Percentiles rank a stretch among this genome's conserved stretches.
These are phyloP conservation scores for Tethya wilhelma DNA, from an alignment of 37 sponge, comb jelly and placozoan species.

Conservation along the genomic window DNA sequence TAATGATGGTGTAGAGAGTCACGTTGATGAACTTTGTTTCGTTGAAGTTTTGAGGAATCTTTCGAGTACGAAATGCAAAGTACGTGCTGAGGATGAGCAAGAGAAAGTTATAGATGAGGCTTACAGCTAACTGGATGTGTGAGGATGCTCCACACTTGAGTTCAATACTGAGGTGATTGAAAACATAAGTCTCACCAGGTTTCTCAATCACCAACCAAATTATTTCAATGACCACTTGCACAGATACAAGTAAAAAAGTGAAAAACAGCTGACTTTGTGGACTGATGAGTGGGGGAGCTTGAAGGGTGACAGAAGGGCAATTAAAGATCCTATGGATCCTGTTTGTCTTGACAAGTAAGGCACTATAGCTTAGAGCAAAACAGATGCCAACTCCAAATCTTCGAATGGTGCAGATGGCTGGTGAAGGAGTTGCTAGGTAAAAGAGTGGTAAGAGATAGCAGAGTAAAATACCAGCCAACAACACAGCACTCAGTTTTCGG, in stretches of 20 bases:
- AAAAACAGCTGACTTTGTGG: conserved; percentile 56
- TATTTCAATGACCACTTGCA: conserved; percentile 38
- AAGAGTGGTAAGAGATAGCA: conserved; percentile 61
- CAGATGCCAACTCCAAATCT: conserved; percentile 52
- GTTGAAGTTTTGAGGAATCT: conserved; percentile 71
- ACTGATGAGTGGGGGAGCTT: conserved; percentile 5
- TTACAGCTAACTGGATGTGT: conserved; percentile 7
- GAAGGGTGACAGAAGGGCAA: not conserved
- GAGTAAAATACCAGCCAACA: conserved; percentile 56
- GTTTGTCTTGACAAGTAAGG: conserved; percentile 71
- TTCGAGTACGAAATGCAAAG: conserved; percentile 61
- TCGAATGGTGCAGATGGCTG: conserved; percentile 46
- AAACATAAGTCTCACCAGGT: conserved; percentile 7
- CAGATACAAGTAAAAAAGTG: conserved; percentile 47
- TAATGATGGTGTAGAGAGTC: conserved; percentile 32
- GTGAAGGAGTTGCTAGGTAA: conserved; percentile 45
- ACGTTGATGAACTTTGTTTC: conserved; percentile 70
- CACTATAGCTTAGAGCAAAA: conserved; percentile 58
- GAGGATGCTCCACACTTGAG: conserved; percentile 35
- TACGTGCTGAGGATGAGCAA: conserved; percentile 52
- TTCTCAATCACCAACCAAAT: conserved; percentile 33
- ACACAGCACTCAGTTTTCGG: conserved; percentile 67
- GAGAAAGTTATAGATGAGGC: conserved; percentile 40
- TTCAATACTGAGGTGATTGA: conserved; percentile 2
- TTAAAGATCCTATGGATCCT: conserved; percentile 76